Percentiles rank a stretch among this genome's conserved stretches.
Evolutionary conservation across 2,797 vertebrate species (phyloP).

Genomic region (Leptodactylus fallax): DNA sequence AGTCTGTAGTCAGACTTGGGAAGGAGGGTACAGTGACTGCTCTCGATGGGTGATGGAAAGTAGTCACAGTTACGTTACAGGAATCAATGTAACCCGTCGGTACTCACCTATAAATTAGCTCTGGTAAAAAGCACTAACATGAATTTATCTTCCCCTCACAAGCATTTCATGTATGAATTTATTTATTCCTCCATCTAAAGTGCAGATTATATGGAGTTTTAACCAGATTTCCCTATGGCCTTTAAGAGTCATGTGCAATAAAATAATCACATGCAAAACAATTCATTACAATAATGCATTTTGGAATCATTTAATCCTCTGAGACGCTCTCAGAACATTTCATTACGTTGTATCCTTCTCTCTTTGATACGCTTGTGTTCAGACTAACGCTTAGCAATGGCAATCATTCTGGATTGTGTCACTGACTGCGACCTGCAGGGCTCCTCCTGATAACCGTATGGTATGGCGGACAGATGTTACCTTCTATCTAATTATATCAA

Average conservation of each 20-base stretch:
- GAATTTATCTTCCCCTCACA: not conserved
- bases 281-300: conserved; percentile 61
- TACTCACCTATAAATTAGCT: not conserved
- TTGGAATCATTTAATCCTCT: conserved; percentile 55
- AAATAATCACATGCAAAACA: conserved; percentile 57
- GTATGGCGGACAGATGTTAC: not conserved
- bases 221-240: conserved; percentile 43
- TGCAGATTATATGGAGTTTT: conserved; percentile 44
- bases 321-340: conserved; percentile 44
- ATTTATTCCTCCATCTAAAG: conserved; percentile 19
- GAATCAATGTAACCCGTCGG: not conserved
- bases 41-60: not conserved
- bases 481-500: not conserved
- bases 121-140: not conserved
- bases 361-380: not conserved
- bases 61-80: not conserved
- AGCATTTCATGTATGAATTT: conserved; percentile 6
- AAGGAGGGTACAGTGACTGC: too few relatives aligned
- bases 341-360: conserved; percentile 40
- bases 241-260: conserved; percentile 35
- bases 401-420: not conserved
- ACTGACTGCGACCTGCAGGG: not conserved
- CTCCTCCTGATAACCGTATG: not conserved
- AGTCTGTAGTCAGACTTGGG: too few relatives aligned
- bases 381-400: not conserved